Conservation (phyloP, 1,140 invertebrate genomes). For the Grapholita molesta region DNA sequence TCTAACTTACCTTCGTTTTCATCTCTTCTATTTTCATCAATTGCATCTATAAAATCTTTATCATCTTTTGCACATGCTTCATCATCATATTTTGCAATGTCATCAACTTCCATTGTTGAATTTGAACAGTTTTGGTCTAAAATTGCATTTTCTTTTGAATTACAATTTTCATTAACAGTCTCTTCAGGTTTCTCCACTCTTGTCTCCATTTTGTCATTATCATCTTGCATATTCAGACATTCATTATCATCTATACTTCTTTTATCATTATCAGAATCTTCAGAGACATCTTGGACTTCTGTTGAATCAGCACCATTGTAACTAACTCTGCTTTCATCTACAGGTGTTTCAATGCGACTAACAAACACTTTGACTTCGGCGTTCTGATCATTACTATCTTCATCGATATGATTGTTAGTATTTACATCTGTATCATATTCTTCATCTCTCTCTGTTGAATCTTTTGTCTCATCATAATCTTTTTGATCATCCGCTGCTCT, state of each 20-base stretch:
- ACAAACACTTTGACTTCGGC: neutral
- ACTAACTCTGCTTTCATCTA: neutral
- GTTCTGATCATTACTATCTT: neutral
- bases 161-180: neutral
- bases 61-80: neutral
- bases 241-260: neutral
- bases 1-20: neutral
- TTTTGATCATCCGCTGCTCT: conserved; percentile 11
- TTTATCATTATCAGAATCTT: neutral
- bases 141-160: no score
- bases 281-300: neutral
- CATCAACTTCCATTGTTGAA: neutral
- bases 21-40: neutral
- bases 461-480: conserved; percentile 5
- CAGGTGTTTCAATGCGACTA: neutral
- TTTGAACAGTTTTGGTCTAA: no score
- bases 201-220: neutral
- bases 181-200: neutral
- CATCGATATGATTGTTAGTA: conserved; percentile 16
- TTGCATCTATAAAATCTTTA: neutral
- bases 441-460: neutral
- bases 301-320: neutral
- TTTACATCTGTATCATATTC: neutral
- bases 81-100: neutral
- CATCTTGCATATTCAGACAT: no score